phyloP scores from a whole-genome alignment of 2,797 vertebrate genomes.

The Thunnus albacares region DNA sequence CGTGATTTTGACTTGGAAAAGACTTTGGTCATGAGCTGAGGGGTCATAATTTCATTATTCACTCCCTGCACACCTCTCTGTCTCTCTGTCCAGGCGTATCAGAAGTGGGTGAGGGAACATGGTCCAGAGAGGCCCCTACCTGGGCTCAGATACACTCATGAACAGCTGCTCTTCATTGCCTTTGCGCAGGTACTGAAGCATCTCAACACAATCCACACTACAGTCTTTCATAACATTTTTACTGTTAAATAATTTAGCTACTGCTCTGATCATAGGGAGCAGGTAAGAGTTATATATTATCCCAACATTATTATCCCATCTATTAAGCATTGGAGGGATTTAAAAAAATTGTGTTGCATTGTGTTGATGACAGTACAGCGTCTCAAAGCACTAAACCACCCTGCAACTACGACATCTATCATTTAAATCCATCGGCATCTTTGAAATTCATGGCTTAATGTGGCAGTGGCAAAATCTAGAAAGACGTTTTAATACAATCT shows the following conservation, averaged over 20 bases:
- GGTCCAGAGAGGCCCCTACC: conserved; percentile 95
- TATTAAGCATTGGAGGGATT: conserved; percentile 31
- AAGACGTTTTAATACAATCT: conserved; percentile 37
- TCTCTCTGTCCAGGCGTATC: conserved; percentile 90
- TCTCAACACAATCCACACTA: not conserved
- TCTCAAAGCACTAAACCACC: conserved; percentile 55
- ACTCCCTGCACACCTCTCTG: not conserved
- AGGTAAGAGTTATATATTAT: conserved; percentile 54
- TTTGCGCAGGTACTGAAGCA: conserved; percentile 92
- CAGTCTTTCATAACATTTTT: conserved; percentile 36
- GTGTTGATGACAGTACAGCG: conserved; percentile 27
- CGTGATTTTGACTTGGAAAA: not conserved
- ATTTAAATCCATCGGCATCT: conserved; percentile 19
- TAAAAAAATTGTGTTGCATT: conserved; percentile 7
- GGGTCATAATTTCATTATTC: too few relatives aligned
- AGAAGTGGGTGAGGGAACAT: conserved; percentile 98
- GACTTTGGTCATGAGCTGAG: too few relatives aligned
- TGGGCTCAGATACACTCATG: conserved; percentile 96
- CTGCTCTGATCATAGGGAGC: conserved; percentile 36
- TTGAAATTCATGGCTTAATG: conserved; percentile 59
- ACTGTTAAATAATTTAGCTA: conserved; percentile 40
- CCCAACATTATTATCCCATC: conserved; percentile 36
- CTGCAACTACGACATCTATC: conserved; percentile 23
- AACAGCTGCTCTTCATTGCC: conserved; percentile 98
- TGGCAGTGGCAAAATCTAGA: conserved; percentile 33